Evolutionary conservation across 1,140 invertebrate genomes (phyloP).

Genomic region (Bemisia tabaci): DNA sequence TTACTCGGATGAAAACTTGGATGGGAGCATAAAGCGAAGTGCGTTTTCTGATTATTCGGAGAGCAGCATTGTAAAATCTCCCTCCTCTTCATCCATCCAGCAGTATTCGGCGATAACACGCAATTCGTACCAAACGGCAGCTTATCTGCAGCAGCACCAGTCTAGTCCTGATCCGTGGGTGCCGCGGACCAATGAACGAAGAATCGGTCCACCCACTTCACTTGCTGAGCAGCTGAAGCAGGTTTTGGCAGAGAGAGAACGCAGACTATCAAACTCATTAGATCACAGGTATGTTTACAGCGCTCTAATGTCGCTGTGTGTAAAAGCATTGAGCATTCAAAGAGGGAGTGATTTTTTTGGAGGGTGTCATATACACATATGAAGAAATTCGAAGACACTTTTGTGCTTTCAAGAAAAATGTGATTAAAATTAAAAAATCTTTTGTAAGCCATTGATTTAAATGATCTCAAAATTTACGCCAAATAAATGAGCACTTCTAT

Average conservation of each 20-base stretch:
- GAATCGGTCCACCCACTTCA: constrained; percentile 47
- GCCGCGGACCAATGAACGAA: not conserved
- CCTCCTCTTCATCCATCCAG: not conserved
- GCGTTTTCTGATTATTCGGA: constrained; percentile 3
- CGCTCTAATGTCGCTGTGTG: constrained; percentile 31
- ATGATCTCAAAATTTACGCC: too few relatives aligned
- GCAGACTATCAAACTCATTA: constrained; percentile 33
- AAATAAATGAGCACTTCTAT: too few relatives aligned
- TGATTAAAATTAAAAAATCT: too few relatives aligned
- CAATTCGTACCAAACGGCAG: not conserved
- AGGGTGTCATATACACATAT: too few relatives aligned
- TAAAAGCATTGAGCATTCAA: too few relatives aligned
- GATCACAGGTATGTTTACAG: constrained; percentile 21
- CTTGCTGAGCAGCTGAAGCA: constrained; percentile 71
- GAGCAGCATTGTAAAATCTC: not conserved
- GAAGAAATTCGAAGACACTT: too few relatives aligned
- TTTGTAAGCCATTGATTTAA: too few relatives aligned
- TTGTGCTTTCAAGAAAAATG: too few relatives aligned
- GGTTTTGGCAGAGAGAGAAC: constrained; percentile 59
- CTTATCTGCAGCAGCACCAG: not conserved
- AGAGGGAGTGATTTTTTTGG: too few relatives aligned
- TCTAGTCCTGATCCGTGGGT: constrained; percentile 9
- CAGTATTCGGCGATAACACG: constrained; percentile 1
- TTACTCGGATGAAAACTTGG: constrained; percentile 45
- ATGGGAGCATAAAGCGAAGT: constrained; percentile 14